A percentile compares a stretch with the other conserved stretches of the same genome.
phyloP scores from a whole-genome alignment of 2,888 invertebrate genomes.

The Lycia hirtaria region DNA sequence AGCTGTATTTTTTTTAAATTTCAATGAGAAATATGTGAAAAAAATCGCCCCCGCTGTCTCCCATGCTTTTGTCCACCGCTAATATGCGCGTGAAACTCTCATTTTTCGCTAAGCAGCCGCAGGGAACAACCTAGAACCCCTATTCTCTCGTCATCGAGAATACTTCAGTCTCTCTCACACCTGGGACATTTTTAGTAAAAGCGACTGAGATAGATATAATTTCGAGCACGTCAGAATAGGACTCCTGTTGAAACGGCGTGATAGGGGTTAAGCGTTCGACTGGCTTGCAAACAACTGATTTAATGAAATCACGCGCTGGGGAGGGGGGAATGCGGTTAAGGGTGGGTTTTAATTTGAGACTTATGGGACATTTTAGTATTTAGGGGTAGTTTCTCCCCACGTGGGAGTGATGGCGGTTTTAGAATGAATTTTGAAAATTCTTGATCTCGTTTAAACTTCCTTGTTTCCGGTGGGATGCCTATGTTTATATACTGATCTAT shows the following conservation, averaged over 20 bases:
- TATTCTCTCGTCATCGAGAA: background rate
- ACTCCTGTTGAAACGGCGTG: slow-evolving; percentile 47
- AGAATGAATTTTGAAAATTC: background rate
- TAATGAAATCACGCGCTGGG: slow-evolving; percentile 40
- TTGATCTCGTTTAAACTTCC: no score
- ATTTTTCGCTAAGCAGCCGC: slow-evolving; percentile 56
- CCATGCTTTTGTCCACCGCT: slow-evolving; percentile 14
- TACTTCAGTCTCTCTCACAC: background rate
- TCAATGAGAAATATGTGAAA: no score
- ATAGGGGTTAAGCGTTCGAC: slow-evolving; percentile 53
- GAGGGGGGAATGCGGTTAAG: background rate
- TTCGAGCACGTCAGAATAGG: background rate
- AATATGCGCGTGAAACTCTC: slow-evolving; percentile 54
- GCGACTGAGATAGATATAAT: background rate
- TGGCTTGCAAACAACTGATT: slow-evolving; percentile 40
- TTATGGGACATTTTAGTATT: background rate
- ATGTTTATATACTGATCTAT: no score
- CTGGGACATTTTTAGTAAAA: background rate
- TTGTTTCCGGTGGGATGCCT: no score
- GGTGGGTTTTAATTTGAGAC: slow-evolving; percentile 8
- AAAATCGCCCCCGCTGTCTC: slow-evolving; percentile 27
- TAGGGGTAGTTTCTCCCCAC: background rate
- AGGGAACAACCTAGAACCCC: slow-evolving; percentile 25
- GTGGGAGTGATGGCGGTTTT: background rate
- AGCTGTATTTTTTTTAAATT: no score